Conservation (phyloP, 2,797 vertebrate species). For the Mormyrus hasselquistii region DNA sequence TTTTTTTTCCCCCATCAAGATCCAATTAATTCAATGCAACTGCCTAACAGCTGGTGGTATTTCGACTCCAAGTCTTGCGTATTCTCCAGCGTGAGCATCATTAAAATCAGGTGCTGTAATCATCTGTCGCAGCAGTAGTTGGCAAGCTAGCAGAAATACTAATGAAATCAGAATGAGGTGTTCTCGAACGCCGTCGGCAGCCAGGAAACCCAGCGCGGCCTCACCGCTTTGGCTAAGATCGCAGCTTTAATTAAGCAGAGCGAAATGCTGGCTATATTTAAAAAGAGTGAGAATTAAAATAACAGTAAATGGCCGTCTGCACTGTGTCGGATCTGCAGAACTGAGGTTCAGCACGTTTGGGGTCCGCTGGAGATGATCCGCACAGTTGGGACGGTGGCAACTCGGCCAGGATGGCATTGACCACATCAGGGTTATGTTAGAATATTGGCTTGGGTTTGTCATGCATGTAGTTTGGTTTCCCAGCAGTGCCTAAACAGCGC, state of each 20-base stretch:
- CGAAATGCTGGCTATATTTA: constrained; percentile 41
- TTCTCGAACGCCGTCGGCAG: constrained; percentile 58
- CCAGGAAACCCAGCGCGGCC: constrained; percentile 63
- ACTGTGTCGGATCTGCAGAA: constrained; percentile 27
- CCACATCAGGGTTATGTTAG: not conserved
- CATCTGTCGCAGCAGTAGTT: constrained; percentile 70
- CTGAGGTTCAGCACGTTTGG: constrained; percentile 30
- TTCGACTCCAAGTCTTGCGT: constrained; percentile 75
- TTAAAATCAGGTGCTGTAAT: constrained; percentile 78
- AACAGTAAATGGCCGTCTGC: constrained; percentile 8
- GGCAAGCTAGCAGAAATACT: constrained; percentile 70
- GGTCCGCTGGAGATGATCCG: not conserved
- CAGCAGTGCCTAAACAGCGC: not conserved
- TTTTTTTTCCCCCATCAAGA: constrained; percentile 60
- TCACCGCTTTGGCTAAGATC: constrained; percentile 74
- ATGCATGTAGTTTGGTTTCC: not conserved
- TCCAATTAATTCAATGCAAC: constrained; percentile 75
- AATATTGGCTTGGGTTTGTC: not conserved
- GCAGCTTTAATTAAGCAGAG: constrained; percentile 69
- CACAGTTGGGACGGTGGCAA: not conserved
- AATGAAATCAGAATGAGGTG: constrained; percentile 65
- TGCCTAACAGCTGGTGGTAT: constrained; percentile 78
- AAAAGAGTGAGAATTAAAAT: constrained; percentile 2
- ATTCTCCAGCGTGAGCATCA: constrained; percentile 72
- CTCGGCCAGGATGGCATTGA: not conserved